These are phyloP conservation scores for Zosterops borbonicus DNA, from an alignment of 2,113 vertebrate genomes.

Conservation along the genomic window DNA sequence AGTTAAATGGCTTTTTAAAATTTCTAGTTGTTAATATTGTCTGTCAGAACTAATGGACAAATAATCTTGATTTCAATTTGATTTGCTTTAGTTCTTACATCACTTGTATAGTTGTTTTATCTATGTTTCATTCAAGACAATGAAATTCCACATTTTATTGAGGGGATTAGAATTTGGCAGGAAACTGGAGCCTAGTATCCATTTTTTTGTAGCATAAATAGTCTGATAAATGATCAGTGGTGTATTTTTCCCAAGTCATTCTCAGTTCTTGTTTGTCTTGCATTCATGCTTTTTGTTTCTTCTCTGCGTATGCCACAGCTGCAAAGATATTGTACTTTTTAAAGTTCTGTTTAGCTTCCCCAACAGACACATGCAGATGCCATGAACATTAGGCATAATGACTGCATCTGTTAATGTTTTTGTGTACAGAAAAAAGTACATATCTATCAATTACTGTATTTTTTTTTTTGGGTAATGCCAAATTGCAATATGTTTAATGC, in stretches of 20 bases:
- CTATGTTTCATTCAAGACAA: not conserved
- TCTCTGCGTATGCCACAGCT: not conserved
- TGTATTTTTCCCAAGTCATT: not conserved
- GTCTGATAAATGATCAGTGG: not conserved
- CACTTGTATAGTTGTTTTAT: not conserved
- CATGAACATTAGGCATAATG: not conserved
- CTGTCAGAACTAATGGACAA: not conserved
- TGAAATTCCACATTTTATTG: not conserved
- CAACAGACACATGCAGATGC: not conserved
- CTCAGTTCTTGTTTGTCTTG: not conserved
- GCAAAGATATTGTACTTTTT: not conserved
- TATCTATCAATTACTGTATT: not conserved
- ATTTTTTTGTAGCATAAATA: not conserved
- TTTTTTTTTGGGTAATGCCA: not conserved
- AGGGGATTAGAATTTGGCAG: not conserved
- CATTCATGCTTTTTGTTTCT: not conserved
- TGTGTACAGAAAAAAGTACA: not conserved
- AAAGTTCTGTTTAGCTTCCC: not conserved
- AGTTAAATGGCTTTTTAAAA: not conserved
- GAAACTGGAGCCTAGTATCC: not conserved
- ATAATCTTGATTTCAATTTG: not conserved
- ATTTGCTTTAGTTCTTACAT: not conserved
- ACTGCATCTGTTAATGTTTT: not conserved
- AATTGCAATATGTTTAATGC: not conserved
- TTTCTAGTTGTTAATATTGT: not conserved